Evolutionary conservation across 2,113 vertebrate species (phyloP), one percentile per base, ranked within the genome.

Genomic region (cat (Felis catus)): DNA sequence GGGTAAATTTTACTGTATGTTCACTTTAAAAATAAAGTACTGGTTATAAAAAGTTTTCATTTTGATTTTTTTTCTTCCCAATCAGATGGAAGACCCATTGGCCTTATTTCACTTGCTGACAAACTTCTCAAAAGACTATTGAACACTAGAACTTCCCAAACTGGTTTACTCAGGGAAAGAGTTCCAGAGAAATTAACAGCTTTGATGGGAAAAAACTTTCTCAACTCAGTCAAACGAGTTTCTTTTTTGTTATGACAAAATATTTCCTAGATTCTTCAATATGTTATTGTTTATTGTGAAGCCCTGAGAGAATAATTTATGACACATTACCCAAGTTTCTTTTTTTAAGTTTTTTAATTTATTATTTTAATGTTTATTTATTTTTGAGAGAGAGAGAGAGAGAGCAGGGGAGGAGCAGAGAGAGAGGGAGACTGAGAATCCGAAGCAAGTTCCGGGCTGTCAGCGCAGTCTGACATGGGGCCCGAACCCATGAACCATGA

Each of bases 131-230:
- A 48, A 79, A 39, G 61, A 76, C 53, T 93, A 21, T 3, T 86
- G 45, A 41, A 76, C 48, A 76, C 23, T 18, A 96, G 51, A 95
- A 74, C 71, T 86, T 89, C 36, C 55, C 73, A 94, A 81, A 92
- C 48, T 16, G 39, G 58, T 86, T 95, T 95, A 70, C 27, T 92
- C 27, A 76, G 79, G 27, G 18, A 95, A 84, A 81, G 7, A 48
- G 13, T 90, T 97, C 93, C 76, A 81, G 66, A 63, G 27, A 29
- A 93, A 92, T 92, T 61, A 74, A 80, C 80, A 81, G 36, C 55
- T 79, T 70, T 61, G 58, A 45, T 33, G 41, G 66, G 21, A 78
- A 68, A 80, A 63, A 10, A 5, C 18, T 55, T 68, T 27, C 27
- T 14, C 33, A 19, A 39, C 3, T 81, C 27, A 81, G n/a, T 41